These are phyloP conservation scores for Cossypha caffra DNA, from an alignment of 2,797 vertebrate species.

Conservation along the genomic window DNA sequence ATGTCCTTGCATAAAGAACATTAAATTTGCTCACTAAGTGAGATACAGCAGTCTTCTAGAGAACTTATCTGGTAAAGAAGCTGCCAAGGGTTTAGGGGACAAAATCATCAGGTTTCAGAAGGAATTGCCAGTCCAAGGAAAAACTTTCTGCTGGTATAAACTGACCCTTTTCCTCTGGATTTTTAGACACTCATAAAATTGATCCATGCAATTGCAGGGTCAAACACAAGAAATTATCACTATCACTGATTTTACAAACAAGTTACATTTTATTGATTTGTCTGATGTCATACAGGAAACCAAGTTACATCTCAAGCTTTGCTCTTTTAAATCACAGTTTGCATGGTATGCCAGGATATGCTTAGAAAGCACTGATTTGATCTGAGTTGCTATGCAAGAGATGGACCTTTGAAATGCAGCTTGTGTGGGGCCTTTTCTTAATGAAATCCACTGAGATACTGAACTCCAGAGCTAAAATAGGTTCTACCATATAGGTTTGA, in stretches of 20 bases:
- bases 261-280: neutral
- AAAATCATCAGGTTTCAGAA: neutral
- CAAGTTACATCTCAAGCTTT: neutral
- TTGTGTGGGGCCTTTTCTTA: slow-evolving; percentile 38
- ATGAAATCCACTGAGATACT: slow-evolving; percentile 39
- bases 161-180: neutral
- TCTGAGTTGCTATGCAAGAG: neutral
- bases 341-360: neutral
- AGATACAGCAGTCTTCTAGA: neutral
- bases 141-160: neutral
- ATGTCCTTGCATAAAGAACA: neutral
- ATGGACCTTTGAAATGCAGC: neutral
- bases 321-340: neutral
- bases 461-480: slow-evolving; percentile 25
- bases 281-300: neutral
- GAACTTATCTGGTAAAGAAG: neutral
- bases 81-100: neutral
- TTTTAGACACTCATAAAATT: neutral
- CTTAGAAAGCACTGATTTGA: neutral
- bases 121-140: neutral
- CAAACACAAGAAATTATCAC: neutral
- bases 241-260: neutral
- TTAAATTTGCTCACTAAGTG: neutral
- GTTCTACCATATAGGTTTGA: slow-evolving; percentile 28
- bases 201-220: neutral